These are phyloP conservation scores for Centropus bengalensis DNA, from an alignment of 2,113 vertebrate species.

Conservation along the genomic window DNA sequence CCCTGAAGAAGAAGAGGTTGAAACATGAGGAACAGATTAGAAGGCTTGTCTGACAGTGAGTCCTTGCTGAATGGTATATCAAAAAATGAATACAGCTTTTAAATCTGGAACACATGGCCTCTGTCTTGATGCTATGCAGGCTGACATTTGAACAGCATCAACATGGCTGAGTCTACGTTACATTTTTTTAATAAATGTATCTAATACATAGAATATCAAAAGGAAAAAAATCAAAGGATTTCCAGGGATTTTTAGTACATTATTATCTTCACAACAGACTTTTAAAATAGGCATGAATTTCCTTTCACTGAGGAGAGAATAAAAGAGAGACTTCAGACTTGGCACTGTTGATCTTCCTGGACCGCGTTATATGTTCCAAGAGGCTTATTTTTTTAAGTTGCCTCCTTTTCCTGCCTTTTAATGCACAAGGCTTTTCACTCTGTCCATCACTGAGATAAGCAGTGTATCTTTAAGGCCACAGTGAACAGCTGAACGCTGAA, in stretches of 20 bases:
- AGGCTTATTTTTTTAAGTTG: neutral
- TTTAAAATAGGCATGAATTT: neutral
- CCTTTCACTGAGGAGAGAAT: neutral
- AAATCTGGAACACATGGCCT: slow-evolving; percentile 64
- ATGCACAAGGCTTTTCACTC: neutral
- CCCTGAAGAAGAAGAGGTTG: slow-evolving; percentile 43
- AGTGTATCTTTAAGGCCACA: neutral
- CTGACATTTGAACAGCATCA: slow-evolving; percentile 43
- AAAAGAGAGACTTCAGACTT: neutral
- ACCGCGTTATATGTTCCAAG: neutral
- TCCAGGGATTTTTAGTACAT: slow-evolving; percentile 28
- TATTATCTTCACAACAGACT: neutral
- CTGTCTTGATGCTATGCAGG: slow-evolving; percentile 47
- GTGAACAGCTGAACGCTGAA: neutral
- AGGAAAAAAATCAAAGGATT: slow-evolving; percentile 36
- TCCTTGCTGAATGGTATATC: slow-evolving; percentile 48
- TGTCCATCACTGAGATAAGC: neutral
- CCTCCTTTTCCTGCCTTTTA: neutral
- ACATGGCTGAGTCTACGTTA: neutral
- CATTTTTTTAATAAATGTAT: neutral
- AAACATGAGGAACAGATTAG: slow-evolving; percentile 61
- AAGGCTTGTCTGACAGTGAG: slow-evolving; percentile 30
- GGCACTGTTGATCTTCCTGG: neutral
- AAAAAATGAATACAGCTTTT: slow-evolving; percentile 63
- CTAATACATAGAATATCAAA: slow-evolving; percentile 9